A percentile compares a stretch with the other conserved stretches of the same genome.
These are phyloP conservation scores for Apolygus lucorum DNA, from an alignment of 1,140 invertebrate species.

Conservation along the genomic window DNA sequence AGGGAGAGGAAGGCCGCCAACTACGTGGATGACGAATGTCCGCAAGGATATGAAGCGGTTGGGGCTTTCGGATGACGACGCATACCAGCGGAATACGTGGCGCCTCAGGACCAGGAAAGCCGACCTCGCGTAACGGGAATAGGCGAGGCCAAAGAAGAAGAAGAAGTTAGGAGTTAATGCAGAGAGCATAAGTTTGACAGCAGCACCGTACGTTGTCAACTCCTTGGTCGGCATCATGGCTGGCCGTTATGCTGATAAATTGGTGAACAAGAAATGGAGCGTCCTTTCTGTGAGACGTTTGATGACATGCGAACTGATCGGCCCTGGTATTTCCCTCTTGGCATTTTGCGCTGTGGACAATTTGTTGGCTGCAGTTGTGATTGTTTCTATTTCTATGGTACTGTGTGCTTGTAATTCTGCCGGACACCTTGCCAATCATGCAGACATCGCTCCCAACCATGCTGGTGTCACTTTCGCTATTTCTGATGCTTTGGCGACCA, in stretches of 20 bases:
- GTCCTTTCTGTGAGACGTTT: conserved; percentile 61
- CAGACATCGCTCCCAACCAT: conserved; percentile 69
- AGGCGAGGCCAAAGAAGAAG: too few relatives aligned
- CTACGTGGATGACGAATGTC: too few relatives aligned
- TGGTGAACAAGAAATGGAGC: conserved; percentile 57
- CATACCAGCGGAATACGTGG: too few relatives aligned
- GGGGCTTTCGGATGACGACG: too few relatives aligned
- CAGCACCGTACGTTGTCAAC: conserved; percentile 68
- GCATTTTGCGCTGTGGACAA: conserved; percentile 66
- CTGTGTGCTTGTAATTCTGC: conserved; percentile 69
- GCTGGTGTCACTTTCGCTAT: conserved; percentile 72
- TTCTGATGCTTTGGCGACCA: conserved; percentile 70
- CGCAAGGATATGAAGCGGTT: too few relatives aligned
- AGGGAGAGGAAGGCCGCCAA: too few relatives aligned
- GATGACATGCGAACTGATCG: conserved; percentile 70
- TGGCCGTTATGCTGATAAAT: conserved; percentile 63
- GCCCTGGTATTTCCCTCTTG: conserved; percentile 61
- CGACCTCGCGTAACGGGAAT: too few relatives aligned
- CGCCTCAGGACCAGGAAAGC: too few relatives aligned
- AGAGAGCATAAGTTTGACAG: conserved; percentile 65
- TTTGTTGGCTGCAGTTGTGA: conserved; percentile 59
- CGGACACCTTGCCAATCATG: conserved; percentile 70
- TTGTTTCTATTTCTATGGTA: conserved; percentile 69
- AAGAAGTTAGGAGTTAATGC: too few relatives aligned
- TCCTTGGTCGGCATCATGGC: conserved; percentile 63